Evolutionary conservation across 2,888 invertebrate genomes (phyloP).

Genomic region (Drepana falcataria): DNA sequence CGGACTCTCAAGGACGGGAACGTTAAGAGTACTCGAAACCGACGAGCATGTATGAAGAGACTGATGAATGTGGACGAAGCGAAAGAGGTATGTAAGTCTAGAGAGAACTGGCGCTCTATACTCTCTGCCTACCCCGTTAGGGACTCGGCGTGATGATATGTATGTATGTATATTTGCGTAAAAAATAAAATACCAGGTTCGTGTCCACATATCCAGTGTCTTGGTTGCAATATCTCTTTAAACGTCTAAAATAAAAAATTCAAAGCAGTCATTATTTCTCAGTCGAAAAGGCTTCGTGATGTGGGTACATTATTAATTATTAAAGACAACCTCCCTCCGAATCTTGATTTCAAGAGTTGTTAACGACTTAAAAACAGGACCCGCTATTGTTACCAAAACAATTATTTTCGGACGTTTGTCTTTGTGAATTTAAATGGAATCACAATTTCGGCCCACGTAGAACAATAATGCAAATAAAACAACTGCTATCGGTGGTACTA

Average conservation of each 20-base stretch:
- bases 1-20: too few relatives aligned
- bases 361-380: conserved; percentile 39
- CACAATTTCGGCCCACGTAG: neutral
- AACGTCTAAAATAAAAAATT: conserved; percentile 49
- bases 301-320: conserved; percentile 51
- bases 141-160: too few relatives aligned
- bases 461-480: neutral
- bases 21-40: too few relatives aligned
- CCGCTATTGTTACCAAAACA: conserved; percentile 9
- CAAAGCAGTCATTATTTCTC: conserved; percentile 43
- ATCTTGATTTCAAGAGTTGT: conserved; percentile 39
- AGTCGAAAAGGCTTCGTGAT: conserved; percentile 28
- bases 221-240: conserved; percentile 15
- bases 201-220: neutral
- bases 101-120: too few relatives aligned
- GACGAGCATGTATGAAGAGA: too few relatives aligned
- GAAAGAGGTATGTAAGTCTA: too few relatives aligned
- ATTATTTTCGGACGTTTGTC: neutral
- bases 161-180: too few relatives aligned
- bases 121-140: too few relatives aligned
- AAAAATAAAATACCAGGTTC: too few relatives aligned
- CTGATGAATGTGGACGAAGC: too few relatives aligned
- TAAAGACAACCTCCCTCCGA: conserved; percentile 34
- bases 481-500: neutral
- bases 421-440: neutral